A percentile compares a stretch with the other conserved stretches of the same genome.
phyloP scores from a whole-genome alignment of 2,113 vertebrate genomes.

The Nesospiza acunhae region DNA sequence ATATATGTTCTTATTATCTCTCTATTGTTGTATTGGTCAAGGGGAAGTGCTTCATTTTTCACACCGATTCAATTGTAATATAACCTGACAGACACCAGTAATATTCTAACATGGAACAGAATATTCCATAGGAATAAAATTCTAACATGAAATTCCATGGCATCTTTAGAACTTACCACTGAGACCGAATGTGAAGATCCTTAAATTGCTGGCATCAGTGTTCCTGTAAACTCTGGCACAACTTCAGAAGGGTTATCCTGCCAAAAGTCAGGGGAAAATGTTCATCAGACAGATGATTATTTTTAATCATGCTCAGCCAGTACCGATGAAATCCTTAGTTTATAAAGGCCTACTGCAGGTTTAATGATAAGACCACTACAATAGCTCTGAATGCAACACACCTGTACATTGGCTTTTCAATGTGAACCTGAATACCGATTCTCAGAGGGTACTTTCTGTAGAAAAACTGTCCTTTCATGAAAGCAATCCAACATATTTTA shows the following conservation, averaged over 20 bases:
- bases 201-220: constrained; percentile 67
- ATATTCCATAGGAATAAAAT: not conserved
- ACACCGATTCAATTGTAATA: not conserved
- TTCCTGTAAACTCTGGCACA: constrained; percentile 58
- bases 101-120: constrained; percentile 13
- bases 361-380: constrained; percentile 65
- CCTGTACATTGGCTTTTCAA: not conserved
- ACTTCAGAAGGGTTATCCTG: constrained; percentile 67
- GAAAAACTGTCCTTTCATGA: constrained; percentile 35
- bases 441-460: constrained; percentile 27
- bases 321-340: not conserved
- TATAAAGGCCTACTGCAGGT: constrained; percentile 51
- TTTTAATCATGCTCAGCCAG: constrained; percentile 59
- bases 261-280: constrained; percentile 73
- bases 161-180: constrained; percentile 72
- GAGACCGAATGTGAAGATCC: constrained; percentile 61
- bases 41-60: not conserved
- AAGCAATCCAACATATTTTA: constrained; percentile 23
- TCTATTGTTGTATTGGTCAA: not conserved
- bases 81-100: not conserved
- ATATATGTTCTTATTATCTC: not conserved
- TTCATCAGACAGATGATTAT: constrained; percentile 69
- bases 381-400: constrained; percentile 37
- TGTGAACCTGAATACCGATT: constrained; percentile 54
- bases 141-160: not conserved